Evolutionary conservation across 2,797 vertebrate species (phyloP), one percentile per base, ranked within the genome.

Genomic region (Chaetophractus vellerosus): DNA sequence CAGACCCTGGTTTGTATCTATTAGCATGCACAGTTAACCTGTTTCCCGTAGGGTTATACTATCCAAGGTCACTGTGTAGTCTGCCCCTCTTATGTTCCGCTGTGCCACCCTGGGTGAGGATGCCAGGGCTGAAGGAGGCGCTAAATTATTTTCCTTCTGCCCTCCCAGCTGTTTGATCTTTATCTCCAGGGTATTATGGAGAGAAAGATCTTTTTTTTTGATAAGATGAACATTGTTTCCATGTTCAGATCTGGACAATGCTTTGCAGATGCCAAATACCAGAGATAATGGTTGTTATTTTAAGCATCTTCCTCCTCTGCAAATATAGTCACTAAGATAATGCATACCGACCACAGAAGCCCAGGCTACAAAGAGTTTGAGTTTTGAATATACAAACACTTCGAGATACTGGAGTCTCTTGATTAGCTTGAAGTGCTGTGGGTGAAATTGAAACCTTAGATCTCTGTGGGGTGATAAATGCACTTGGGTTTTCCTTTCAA

Each of bases 301-400:
- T 91, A 92, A 95, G 41, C 63, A 72, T 91, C 83, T 97, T 96
- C 92, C 80, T 86, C 55, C 41, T 76, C 76, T 89, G 63, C 68
- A 78, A 48, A 80, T 38, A 12, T 5, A 0, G 55, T 89, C 76
- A 50, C 48, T 79, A 71, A 95, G 88, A 94, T 72, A 79, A 82
- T 59, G 28, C 2, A 6, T 8, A 24, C 69, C 57, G 38, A 89
- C 75, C 79, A 10, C 18, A 50, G 59, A 72, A 3, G 15, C n/a
- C 69, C 28, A 66, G 33, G n/a, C 10, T 5, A 72, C 90, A 83
- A 45, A 64, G 61, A 74, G 55, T 21, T 50, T n/a, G 19, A 2
- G 41, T 36, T 76, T 55, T 57, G 78, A 90, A 71, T 16, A 61
- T 2, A 26, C 61, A 87, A 87, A 93, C 72, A 90, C 36, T 38